phyloP scores from a whole-genome alignment of 2,888 invertebrate species.

The Drosophila greeni region DNA sequence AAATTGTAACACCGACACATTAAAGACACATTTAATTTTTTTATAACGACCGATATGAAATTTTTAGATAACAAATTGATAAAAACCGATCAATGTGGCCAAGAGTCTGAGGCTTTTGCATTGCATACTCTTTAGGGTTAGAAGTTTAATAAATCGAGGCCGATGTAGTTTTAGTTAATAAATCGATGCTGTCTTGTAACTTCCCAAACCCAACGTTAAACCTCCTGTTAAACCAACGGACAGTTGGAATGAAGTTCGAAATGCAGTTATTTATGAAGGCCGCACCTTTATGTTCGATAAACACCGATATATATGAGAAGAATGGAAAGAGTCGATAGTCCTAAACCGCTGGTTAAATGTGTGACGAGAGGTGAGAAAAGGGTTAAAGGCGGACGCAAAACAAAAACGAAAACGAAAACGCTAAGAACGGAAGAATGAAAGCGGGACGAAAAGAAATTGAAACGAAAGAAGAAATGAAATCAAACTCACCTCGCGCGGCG shows the following conservation, averaged over 20 bases:
- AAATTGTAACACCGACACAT: background rate
- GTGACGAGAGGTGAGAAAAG: slow-evolving; percentile 10
- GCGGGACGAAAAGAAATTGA: slow-evolving; percentile 18
- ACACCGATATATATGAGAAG: slow-evolving; percentile 11
- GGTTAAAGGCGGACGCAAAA: slow-evolving; percentile 48
- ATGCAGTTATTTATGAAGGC: slow-evolving; percentile 6
- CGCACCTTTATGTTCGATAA: background rate
- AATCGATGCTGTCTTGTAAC: background rate
- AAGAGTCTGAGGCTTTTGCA: background rate
- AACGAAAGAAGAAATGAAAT: slow-evolving; percentile 34
- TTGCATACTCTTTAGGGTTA: background rate
- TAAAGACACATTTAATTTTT: background rate
- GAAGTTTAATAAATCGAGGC: background rate
- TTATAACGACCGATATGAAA: background rate
- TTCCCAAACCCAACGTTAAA: slow-evolving; percentile 1
- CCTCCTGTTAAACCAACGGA: background rate
- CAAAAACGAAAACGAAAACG: slow-evolving; percentile 33
- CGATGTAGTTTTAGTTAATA: background rate
- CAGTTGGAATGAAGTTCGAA: background rate
- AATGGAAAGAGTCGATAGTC: slow-evolving; percentile 9
- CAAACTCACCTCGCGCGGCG: slow-evolving; percentile 62
- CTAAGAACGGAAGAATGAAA: slow-evolving; percentile 31
- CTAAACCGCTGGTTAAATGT: slow-evolving; percentile 31
- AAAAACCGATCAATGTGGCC: background rate
- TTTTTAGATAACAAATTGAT: background rate